Base-by-base conservation (phyloP, 2,888 invertebrate genomes). In the Cetonia aurata region DNA sequence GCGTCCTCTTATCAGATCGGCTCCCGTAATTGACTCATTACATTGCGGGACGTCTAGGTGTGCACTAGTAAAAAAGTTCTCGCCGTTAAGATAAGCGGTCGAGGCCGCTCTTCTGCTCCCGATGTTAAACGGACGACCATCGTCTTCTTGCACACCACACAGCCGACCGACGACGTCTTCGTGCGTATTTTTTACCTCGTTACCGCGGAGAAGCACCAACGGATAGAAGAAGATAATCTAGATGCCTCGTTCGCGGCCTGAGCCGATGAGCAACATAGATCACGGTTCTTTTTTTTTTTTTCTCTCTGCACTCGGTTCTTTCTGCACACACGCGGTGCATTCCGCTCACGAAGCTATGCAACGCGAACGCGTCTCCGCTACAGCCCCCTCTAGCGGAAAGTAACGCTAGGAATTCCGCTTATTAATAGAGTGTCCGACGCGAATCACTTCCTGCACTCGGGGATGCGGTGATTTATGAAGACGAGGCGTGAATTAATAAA, bases 11-110 rank as follows among this genome's bases (percentile, higher is more conserved):
- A 83, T 83, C 83, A 80, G 82, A 82, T 83, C 78, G 79, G 81
- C 79, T 78, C 76, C 81, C 76, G 82, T 83, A 83, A 83, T 83
- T 83, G 83, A 83, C 82, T 83, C 83, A 81, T 82, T 83, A 83
- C 83, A 79, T 81, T 81, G 81, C 80, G 80, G 80, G 79, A 78
- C 78, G 80, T 76, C 79, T 80, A 82, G 82, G 83, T 83, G 83
- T 83, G 82, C 79, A 79, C 82, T 81, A 82, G 82, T 83, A 83
- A 83, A 83, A 82, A 83, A 82, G 77, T 82, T 82, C 81, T 80
- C 83, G 82, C 83, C 80, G 80, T 81, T 81, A 77, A 81, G 83
- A 83, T 83, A 83, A 82, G 74, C 6, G 15, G 37, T 31, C 12
- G 53, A 3, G n/a, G 53, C 31, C n/a, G 13, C 44, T 44, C 44